These are phyloP conservation scores for Macrotis lagotis DNA, from an alignment of 2,113 vertebrate species.

Conservation along the genomic window DNA sequence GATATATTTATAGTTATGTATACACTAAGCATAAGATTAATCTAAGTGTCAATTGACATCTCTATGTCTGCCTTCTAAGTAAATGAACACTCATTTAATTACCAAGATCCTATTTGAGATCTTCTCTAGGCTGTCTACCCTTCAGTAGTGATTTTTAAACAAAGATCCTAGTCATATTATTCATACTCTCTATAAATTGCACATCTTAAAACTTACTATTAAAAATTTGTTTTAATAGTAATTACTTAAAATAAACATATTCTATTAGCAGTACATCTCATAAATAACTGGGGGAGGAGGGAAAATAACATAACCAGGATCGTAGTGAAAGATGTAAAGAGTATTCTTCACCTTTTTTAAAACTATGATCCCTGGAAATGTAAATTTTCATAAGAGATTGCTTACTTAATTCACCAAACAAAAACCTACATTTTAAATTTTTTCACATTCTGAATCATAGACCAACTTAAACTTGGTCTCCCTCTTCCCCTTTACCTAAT, in stretches of 20 bases:
- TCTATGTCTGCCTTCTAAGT: not conserved
- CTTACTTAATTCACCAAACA: not conserved
- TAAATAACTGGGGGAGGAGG: not conserved
- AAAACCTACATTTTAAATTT: constrained; percentile 21
- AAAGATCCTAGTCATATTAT: not conserved
- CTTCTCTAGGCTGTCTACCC: not conserved
- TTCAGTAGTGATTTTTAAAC: not conserved
- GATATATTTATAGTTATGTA: not conserved
- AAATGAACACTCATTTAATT: not conserved
- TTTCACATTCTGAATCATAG: constrained; percentile 35
- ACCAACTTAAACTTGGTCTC: constrained; percentile 4
- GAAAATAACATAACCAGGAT: not conserved
- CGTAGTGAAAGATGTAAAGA: not conserved
- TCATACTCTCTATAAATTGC: not conserved
- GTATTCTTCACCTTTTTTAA: not conserved
- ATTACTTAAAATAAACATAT: not conserved
- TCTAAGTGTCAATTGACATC: not conserved
- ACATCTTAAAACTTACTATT: not conserved
- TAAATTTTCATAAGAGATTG: not conserved
- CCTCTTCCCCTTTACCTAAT: not conserved
- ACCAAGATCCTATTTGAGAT: not conserved
- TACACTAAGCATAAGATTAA: not conserved
- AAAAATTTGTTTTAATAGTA: not conserved
- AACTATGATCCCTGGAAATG: not conserved
- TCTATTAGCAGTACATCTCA: not conserved